Evolutionary conservation across 64 coral and sea anemone species (phyloP).

Genomic region (Montipora cactus): DNA sequence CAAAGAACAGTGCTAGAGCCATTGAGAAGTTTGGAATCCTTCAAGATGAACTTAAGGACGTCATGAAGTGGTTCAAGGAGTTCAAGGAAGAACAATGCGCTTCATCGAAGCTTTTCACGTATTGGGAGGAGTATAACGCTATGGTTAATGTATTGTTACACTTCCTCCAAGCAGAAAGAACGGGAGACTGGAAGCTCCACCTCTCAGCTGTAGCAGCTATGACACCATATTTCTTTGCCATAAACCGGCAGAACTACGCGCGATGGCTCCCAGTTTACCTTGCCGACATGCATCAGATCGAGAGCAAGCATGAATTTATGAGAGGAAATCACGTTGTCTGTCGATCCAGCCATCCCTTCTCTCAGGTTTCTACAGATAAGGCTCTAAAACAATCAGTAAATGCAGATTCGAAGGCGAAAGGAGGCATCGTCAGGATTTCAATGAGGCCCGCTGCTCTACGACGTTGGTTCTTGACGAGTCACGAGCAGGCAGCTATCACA

Average conservation of each 20-base stretch:
- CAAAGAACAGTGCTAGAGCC: not conserved
- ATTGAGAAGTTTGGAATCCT: not conserved
- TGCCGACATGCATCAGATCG: constrained; percentile 40
- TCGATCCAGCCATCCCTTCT: constrained; percentile 46
- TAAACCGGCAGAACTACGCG: constrained; percentile 46
- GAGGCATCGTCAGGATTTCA: constrained; percentile 48
- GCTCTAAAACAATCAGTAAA: constrained; percentile 65
- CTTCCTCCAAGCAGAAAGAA: constrained; percentile 51
- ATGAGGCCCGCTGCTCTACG: not conserved
- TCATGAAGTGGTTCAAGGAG: not conserved
- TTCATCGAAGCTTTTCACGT: constrained; percentile 36
- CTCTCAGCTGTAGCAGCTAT: constrained; percentile 34
- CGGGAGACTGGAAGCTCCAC: constrained; percentile 23
- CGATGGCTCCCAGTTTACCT: constrained; percentile 48
- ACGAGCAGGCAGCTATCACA: constrained; percentile 34
- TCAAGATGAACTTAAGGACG: constrained; percentile 1
- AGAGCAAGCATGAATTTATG: constrained; percentile 52
- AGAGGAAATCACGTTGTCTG: constrained; percentile 49
- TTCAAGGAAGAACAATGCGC: not conserved
- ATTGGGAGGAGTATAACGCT: constrained; percentile 7
- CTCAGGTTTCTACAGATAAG: constrained; percentile 64
- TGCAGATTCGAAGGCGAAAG: constrained; percentile 58
- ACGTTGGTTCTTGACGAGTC: constrained; percentile 50
- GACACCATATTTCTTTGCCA: constrained; percentile 48
- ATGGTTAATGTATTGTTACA: constrained; percentile 51